Evolutionary conservation across 2,888 invertebrate species (phyloP).

Genomic region (Hartigia nigra): DNA sequence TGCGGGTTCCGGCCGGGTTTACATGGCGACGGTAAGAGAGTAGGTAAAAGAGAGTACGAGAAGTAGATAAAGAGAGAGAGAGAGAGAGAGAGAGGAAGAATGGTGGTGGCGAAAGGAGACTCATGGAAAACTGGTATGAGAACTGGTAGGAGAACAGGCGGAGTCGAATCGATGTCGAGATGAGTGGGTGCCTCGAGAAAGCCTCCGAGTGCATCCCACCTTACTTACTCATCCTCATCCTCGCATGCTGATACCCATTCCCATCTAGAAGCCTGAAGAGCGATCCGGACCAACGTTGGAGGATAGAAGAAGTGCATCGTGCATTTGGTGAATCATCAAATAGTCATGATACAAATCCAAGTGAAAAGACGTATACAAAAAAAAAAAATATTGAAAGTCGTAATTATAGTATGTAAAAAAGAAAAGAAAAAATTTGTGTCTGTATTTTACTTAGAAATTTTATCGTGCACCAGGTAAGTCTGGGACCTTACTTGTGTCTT

Average conservation of each 20-base stretch:
- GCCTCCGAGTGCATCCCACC: slow-evolving; percentile 30
- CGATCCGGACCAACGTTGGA: background rate
- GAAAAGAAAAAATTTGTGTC: too few relatives aligned
- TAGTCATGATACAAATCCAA: background rate
- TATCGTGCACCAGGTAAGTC: background rate
- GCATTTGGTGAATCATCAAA: background rate
- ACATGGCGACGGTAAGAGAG: slow-evolving; percentile 2
- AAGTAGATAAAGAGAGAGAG: background rate
- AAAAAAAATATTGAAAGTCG: too few relatives aligned
- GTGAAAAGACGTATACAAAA: background rate
- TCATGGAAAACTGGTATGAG: background rate
- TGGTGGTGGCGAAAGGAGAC: background rate
- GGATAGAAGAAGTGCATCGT: background rate
- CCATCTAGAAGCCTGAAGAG: slow-evolving; percentile 6
- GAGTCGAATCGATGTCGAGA: slow-evolving; percentile 39
- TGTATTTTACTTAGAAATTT: background rate
- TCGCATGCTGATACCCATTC: slow-evolving; percentile 21
- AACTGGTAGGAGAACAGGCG: slow-evolving; percentile 30
- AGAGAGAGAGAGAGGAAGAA: background rate
- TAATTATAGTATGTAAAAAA: too few relatives aligned
- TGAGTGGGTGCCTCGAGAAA: slow-evolving; percentile 43
- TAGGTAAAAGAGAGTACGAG: background rate
- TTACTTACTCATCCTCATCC: slow-evolving; percentile 22
- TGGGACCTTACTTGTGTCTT: background rate
- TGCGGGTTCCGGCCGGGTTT: slow-evolving; percentile 32